Base-by-base conservation (phyloP, 1,140 invertebrate species). In the Trachelipus rathkii region DNA sequence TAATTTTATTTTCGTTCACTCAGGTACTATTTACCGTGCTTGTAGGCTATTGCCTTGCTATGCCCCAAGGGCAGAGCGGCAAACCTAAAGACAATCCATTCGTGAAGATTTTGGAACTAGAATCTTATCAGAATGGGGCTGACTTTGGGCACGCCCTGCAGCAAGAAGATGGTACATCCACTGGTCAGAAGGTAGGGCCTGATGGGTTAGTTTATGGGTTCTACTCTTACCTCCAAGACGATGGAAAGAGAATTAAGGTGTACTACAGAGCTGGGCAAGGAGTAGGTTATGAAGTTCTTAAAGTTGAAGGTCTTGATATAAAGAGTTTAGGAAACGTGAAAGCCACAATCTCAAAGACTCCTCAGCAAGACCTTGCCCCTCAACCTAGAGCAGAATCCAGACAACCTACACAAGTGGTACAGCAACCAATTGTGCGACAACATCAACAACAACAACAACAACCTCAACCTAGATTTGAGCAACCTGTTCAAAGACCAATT, bases 201-300 rank as follows among this genome's bases (percentile, higher is more conserved):
- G 79, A 81, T 44, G 79, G 79, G 15, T 74, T 78, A 23, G 74
- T 81, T 21, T 81, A 81, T 67, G 79, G 79, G 4, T 81, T 81
- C 72, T 81, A 81, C 75, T 81, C 79, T 0, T 81, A 81, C 75
- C 5, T 81, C 6, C 79, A 81, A 53, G 53, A 76, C 19, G 75
- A 77, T 33, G 77, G 77, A 71, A 75, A 71, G 46, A 71, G 74
- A 24, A 77, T 78, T 10, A 81, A 81, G 73, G 79, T 81, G 10
- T 74, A 78, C 74, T 81, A 76, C 76, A 67, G 79, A 11, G 79
- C 79, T 13, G 79, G 79, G 11, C 23, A 74, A 33, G 79, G 77
- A 69, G 73, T 81, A 45, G 79, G 79, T 5, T 81, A 81, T 24
- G 79, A 81, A 69, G 79, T 81, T 21, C 73, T 81, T 19, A 76